A percentile compares a stretch with the other conserved stretches of the same genome.
These are phyloP conservation scores for Synanthedon vespiformis DNA, from an alignment of 2,888 invertebrate genomes.

Conservation along the genomic window DNA sequence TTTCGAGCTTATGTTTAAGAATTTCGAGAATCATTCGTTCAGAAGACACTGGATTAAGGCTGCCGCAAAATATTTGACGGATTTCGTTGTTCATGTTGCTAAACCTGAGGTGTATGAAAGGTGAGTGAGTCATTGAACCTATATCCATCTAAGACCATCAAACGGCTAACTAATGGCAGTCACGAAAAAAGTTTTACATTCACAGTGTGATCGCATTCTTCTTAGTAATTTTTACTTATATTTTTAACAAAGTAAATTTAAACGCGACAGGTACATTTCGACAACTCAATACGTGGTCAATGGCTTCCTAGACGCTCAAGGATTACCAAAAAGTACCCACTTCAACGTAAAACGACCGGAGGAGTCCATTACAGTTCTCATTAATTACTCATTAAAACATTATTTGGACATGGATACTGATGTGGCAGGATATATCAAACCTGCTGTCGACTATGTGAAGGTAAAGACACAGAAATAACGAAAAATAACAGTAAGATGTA, in stretches of 20 bases:
- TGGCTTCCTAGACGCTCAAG: slow-evolving; percentile 80
- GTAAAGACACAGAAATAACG: slow-evolving; percentile 41
- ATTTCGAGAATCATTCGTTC: slow-evolving; percentile 84
- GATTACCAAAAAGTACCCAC: slow-evolving; percentile 77
- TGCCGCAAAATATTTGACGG: slow-evolving; percentile 79
- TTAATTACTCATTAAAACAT: slow-evolving; percentile 76
- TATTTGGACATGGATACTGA: slow-evolving; percentile 79
- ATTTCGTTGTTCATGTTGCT: slow-evolving; percentile 78
- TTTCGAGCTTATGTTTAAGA: slow-evolving; percentile 79
- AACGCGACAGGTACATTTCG: slow-evolving; percentile 71
- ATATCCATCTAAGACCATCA: background rate
- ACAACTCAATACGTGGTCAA: slow-evolving; percentile 80
- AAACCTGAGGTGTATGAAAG: slow-evolving; percentile 82
- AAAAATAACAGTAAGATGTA: too few relatives aligned
- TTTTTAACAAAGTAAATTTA: too few relatives aligned
- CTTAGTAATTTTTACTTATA: too few relatives aligned
- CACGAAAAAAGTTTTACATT: too few relatives aligned
- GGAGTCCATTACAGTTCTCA: slow-evolving; percentile 76
- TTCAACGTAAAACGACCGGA: slow-evolving; percentile 78
- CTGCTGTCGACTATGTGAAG: slow-evolving; percentile 78
- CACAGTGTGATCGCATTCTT: too few relatives aligned
- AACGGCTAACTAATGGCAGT: too few relatives aligned
- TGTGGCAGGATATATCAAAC: slow-evolving; percentile 79
- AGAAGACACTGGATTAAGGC: slow-evolving; percentile 84
- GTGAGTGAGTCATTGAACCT: slow-evolving; percentile 36